Conservation (phyloP, 2,888 invertebrate genomes). For the Synergus laeviventris region DNA sequence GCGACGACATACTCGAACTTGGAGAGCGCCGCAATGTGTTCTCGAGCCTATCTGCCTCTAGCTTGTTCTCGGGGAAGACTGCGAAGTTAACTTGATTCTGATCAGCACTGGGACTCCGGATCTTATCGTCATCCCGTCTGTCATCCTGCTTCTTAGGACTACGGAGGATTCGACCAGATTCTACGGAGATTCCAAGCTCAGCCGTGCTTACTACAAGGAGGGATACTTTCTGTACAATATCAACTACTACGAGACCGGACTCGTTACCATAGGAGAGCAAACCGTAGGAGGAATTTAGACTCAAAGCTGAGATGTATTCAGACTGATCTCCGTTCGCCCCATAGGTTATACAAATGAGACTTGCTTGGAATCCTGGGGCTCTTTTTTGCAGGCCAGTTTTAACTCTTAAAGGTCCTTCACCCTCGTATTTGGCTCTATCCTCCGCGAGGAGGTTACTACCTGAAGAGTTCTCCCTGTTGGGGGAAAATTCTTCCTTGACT, state of each 20-base stretch:
- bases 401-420: slow-evolving; percentile 80
- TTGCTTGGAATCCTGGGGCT: slow-evolving; percentile 97
- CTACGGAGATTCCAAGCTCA: slow-evolving; percentile 94
- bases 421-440: slow-evolving; percentile 68
- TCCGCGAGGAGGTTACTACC: slow-evolving; percentile 69
- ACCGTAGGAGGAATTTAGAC: slow-evolving; percentile 97
- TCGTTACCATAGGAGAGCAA: slow-evolving; percentile 99
- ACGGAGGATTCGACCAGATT: slow-evolving; percentile 88
- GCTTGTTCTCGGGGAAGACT: slow-evolving; percentile 73
- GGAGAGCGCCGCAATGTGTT: slow-evolving; percentile 97
- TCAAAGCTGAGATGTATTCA: slow-evolving; percentile 91
- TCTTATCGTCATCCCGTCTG: slow-evolving; percentile 77
- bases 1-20: slow-evolving; percentile 97
- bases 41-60: slow-evolving; percentile 94
- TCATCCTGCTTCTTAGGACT: slow-evolving; percentile 82
- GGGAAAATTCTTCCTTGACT: slow-evolving; percentile 10
- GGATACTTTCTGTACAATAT: slow-evolving; percentile 93
- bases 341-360: slow-evolving; percentile 94
- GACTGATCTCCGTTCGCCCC: slow-evolving; percentile 88
- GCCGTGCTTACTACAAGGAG: slow-evolving; percentile 92
- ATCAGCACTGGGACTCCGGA: slow-evolving; percentile 91
- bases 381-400: slow-evolving; percentile 88
- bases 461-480: background rate
- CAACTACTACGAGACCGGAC: slow-evolving; percentile 95
- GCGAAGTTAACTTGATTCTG: slow-evolving; percentile 75